Evolutionary conservation across 2,113 vertebrate species (phyloP).

Genomic region (Colinus virginianus): DNA sequence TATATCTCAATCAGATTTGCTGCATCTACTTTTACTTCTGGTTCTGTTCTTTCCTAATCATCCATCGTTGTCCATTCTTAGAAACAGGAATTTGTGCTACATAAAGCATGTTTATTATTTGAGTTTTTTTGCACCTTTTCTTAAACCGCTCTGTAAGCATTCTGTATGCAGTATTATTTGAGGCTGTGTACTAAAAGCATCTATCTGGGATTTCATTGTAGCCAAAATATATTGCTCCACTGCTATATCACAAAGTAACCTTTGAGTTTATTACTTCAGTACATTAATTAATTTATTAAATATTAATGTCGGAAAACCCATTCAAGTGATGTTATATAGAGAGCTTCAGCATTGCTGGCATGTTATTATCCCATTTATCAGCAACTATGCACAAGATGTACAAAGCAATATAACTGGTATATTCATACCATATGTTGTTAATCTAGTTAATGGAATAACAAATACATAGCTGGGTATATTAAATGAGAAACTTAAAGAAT

Average conservation of each 20-base stretch:
- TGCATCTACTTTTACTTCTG: neutral
- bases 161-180: conserved; percentile 27
- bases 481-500: neutral
- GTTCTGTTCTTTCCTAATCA: neutral
- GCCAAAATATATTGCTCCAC: conserved; percentile 32
- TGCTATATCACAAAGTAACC: conserved; percentile 6
- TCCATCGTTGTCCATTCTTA: neutral
- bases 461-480: conserved; percentile 41
- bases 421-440: conserved; percentile 36
- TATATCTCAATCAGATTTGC: neutral
- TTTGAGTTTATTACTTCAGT: conserved; percentile 56
- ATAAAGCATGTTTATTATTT: conserved; percentile 28
- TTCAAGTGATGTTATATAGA: conserved; percentile 51
- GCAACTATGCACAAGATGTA: neutral
- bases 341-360: conserved; percentile 20
- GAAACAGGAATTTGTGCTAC: neutral
- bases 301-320: conserved; percentile 72
- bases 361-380: conserved; percentile 56
- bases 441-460: conserved; percentile 68
- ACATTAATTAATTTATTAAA: conserved; percentile 79
- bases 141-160: conserved; percentile 8
- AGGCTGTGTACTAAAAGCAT: conserved; percentile 1
- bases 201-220: conserved; percentile 59
- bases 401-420: conserved; percentile 26
- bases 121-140: neutral